A percentile compares a stretch with the other conserved stretches of the same genome.
These are phyloP conservation scores for Anguilla rostrata DNA, from an alignment of 2,113 vertebrate species.

Conservation along the genomic window DNA sequence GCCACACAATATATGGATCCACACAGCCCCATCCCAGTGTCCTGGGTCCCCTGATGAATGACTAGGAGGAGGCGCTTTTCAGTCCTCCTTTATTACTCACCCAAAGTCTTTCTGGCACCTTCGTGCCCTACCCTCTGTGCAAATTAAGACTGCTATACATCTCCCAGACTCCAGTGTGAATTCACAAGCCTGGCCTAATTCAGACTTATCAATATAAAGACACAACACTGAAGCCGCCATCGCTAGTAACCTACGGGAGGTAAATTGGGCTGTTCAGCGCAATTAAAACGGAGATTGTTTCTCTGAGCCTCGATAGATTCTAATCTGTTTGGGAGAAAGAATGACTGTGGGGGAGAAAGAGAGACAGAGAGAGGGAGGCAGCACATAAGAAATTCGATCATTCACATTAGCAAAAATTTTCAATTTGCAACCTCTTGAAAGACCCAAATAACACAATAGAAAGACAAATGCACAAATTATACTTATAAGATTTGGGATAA, in stretches of 20 bases:
- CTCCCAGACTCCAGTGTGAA: constrained; percentile 1
- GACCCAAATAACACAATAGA: background rate
- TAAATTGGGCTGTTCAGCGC: constrained; percentile 12
- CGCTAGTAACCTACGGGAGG: background rate
- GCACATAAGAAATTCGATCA: background rate
- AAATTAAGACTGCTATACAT: constrained; percentile 16
- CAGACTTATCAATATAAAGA: background rate
- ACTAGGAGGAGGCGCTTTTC: background rate
- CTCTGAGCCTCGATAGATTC: background rate
- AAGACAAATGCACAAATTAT: background rate
- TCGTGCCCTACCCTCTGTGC: background rate
- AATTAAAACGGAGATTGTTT: constrained; percentile 3
- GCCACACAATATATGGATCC: constrained; percentile 2
- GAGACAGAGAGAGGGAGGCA: background rate
- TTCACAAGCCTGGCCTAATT: background rate
- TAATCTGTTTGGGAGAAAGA: background rate
- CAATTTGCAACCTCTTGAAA: background rate
- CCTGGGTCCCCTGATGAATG: constrained; percentile 14
- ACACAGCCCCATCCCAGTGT: background rate
- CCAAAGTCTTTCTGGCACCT: constrained; percentile 12
- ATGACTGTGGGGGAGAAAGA: background rate
- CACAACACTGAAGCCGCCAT: background rate
- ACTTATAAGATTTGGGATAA: background rate
- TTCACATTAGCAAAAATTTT: background rate
- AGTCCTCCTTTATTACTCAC: constrained; percentile 14